Evolutionary conservation across 2,888 invertebrate species (phyloP), one percentile per base, ranked within the genome.

Genomic region (Polia nebulosa): DNA sequence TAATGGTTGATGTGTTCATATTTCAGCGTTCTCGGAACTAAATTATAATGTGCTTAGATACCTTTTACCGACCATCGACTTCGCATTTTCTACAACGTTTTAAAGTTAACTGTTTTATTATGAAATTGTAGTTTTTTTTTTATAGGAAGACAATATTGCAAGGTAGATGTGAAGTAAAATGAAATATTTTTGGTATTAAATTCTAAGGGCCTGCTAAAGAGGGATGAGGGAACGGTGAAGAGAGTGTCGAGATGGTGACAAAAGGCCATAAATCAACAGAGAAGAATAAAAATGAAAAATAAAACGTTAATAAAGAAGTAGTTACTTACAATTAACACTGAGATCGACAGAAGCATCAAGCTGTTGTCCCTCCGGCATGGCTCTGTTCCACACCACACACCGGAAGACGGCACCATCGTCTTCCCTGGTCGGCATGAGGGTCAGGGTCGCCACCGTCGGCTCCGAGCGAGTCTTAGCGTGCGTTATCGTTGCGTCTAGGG

Each of bases 311-410:
- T 1, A 29, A 20, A 3, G 6, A 13, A n/a, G 15, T 32, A 17
- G 9, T 34, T 89, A 97, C 98, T 98, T 95, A 98, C 98, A 99
- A 94, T 98, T 98, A 77, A 99, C 99, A 92, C 97, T 98, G 68
- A 99, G 96, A 29, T 97, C 97, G 75, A 98, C 97, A 17, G 97
- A 97, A 20, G 98, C 97, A 85, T 98, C 98, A 77, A 98, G 94
- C 82, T 98, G 98, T 69, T 97, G 97, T 49, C 97, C 97, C 70
- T 97, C 97, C 1, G 97, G 96, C 97, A 99, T 97, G 79, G 99
- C 99, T 55, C 99, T 96, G 95, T 99, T 99, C 96, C 98, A 97
- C 60, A 99, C 98, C 78, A 98, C 97, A 92, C 99, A 99, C 71
- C 97, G 97, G 94, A 97, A 98, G 60, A 96, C 96, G 69, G 98